Evolutionary conservation across 2,888 invertebrate species (phyloP).

Genomic region (Stenichneumon culpator): DNA sequence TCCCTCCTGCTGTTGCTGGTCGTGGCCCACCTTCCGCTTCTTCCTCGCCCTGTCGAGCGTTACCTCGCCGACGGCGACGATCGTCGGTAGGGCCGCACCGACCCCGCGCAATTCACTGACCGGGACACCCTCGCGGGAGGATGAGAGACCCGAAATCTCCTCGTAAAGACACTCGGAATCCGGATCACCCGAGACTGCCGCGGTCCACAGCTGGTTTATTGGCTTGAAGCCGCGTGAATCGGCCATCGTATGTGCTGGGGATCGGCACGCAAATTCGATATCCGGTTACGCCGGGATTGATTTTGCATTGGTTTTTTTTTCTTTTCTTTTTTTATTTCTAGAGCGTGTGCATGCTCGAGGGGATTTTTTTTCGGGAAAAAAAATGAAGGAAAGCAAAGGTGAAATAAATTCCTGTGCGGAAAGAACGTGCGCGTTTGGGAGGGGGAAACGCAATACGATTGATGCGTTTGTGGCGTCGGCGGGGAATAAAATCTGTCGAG

Average conservation of each 20-base stretch:
- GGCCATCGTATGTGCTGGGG: conserved; percentile 82
- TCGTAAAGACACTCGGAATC: conserved; percentile 85
- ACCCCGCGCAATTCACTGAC: conserved; percentile 35
- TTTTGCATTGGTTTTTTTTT: conserved; percentile 23
- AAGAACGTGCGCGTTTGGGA: background rate
- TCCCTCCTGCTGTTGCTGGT: conserved; percentile 83
- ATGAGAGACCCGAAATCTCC: conserved; percentile 82
- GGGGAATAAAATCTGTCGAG: background rate
- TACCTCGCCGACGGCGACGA: conserved; percentile 36
- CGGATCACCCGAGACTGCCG: conserved; percentile 81
- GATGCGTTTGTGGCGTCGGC: background rate
- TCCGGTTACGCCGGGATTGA: conserved; percentile 23
- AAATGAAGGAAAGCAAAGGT: background rate
- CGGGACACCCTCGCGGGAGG: conserved; percentile 73
- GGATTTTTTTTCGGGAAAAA: background rate
- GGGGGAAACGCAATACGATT: background rate
- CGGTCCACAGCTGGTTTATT: conserved; percentile 84
- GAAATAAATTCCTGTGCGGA: background rate
- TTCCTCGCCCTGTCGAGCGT: conserved; percentile 65
- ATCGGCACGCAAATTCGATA: conserved; percentile 19
- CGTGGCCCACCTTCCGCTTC: conserved; percentile 67
- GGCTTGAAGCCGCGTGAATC: conserved; percentile 84
- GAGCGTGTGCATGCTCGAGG: background rate
- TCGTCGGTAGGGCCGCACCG: conserved; percentile 31
- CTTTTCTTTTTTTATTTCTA: conserved; percentile 8